phyloP scores from a whole-genome alignment of 2,888 invertebrate species.

The Tipula helvola region DNA sequence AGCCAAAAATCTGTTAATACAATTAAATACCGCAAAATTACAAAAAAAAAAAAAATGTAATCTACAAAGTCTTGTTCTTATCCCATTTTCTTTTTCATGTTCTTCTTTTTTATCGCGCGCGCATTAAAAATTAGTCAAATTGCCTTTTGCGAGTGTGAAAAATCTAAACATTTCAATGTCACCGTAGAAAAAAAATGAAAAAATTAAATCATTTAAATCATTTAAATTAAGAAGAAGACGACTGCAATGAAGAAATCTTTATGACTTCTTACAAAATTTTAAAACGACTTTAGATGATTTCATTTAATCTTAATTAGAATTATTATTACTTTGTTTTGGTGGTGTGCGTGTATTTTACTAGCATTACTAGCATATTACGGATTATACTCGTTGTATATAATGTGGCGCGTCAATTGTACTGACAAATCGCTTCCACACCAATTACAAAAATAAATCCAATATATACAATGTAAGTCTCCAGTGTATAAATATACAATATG shows the following conservation, averaged over 20 bases:
- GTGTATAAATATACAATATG: neutral
- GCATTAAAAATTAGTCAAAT: neutral
- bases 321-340: neutral
- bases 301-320: neutral
- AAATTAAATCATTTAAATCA: neutral
- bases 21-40: no score
- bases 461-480: neutral
- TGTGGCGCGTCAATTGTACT: neutral
- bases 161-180: neutral
- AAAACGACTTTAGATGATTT: neutral
- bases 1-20: no score
- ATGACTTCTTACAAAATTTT: neutral
- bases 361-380: no score
- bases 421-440: neutral
- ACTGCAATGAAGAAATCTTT: neutral
- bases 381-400: neutral
- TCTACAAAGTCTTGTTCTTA: no score
- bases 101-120: neutral
- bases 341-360: neutral
- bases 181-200: neutral
- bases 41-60: no score
- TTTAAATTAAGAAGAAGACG: neutral
- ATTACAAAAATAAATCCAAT: neutral
- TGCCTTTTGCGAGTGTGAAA: neutral
- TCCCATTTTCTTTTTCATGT: neutral